Percentiles rank a stretch among this genome's conserved stretches.
phyloP scores from a whole-genome alignment of 1,140 invertebrate genomes.

The Steinernema khuongi region DNA sequence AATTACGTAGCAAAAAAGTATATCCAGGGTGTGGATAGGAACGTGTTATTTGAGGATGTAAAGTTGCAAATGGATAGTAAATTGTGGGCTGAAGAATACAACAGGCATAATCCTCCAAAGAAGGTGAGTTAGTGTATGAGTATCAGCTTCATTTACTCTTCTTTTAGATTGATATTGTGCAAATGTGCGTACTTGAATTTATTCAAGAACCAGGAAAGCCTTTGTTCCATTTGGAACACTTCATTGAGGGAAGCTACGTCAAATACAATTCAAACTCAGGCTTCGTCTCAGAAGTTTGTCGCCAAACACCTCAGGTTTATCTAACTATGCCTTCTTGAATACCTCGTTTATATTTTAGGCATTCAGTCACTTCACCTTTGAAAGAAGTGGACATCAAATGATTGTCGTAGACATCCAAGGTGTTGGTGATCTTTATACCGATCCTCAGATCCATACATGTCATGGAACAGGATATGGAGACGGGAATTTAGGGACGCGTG shows the following conservation, averaged over 20 bases:
- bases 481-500: slow-evolving; percentile 65
- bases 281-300: slow-evolving; percentile 64
- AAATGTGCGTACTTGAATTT: slow-evolving; percentile 66
- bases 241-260: slow-evolving; percentile 66
- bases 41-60: slow-evolving; percentile 66
- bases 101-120: slow-evolving; percentile 66
- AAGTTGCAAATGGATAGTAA: slow-evolving; percentile 67
- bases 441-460: slow-evolving; percentile 66
- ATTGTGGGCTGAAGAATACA: slow-evolving; percentile 67
- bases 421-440: slow-evolving; percentile 67
- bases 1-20: slow-evolving; percentile 67
- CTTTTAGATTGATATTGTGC: slow-evolving; percentile 66
- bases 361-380: slow-evolving; percentile 68
- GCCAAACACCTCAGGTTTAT: slow-evolving; percentile 63
- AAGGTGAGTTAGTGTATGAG: slow-evolving; percentile 60
- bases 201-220: slow-evolving; percentile 62
- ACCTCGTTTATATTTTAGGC: slow-evolving; percentile 51
- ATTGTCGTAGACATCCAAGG: slow-evolving; percentile 68
- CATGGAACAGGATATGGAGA: slow-evolving; percentile 64
- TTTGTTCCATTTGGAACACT: slow-evolving; percentile 66
- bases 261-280: slow-evolving; percentile 68
- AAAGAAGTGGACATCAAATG: slow-evolving; percentile 65
- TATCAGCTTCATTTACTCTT: background rate
- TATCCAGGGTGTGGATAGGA: slow-evolving; percentile 62
- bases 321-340: background rate